Percentiles rank a stretch among this genome's conserved stretches.
phyloP scores from a whole-genome alignment of 2,797 vertebrate species.

The Stomatorhinus walkeri region DNA sequence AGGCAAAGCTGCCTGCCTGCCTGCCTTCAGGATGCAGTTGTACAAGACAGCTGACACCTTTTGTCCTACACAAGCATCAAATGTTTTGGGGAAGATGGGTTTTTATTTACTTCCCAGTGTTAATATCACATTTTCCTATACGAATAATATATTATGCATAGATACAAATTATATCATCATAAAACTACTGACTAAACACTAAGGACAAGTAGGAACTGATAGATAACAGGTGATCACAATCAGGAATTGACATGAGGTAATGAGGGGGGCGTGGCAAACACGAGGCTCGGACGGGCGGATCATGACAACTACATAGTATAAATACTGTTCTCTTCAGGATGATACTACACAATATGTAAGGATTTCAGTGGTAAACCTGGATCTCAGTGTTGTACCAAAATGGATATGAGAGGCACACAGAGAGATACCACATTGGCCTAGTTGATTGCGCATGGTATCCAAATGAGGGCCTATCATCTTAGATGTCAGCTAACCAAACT shows the following conservation, averaged over 20 bases:
- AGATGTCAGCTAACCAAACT: background rate
- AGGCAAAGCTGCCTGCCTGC: background rate
- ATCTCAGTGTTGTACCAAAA: background rate
- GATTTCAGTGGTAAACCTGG: background rate
- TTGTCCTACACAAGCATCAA: background rate
- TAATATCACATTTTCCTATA: background rate
- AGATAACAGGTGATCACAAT: no score
- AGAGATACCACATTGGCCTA: background rate
- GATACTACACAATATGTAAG: background rate
- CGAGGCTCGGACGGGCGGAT: no score
- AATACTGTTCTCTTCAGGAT: background rate
- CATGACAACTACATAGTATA: background rate
- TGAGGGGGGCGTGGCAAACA: no score
- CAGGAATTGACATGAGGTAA: no score
- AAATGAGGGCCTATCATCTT: background rate
- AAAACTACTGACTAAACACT: background rate
- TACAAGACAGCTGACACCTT: background rate
- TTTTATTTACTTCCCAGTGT: background rate
- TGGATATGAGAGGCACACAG: background rate
- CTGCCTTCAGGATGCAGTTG: background rate
- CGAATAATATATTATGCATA: background rate
- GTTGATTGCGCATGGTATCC: background rate
- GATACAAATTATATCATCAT: background rate
- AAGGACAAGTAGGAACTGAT: no score
- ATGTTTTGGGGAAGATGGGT: background rate